A percentile compares a stretch with the other conserved stretches of the same genome.
Conservation (phyloP, 2,888 invertebrate genomes). For the Pyralis farinalis region DNA sequence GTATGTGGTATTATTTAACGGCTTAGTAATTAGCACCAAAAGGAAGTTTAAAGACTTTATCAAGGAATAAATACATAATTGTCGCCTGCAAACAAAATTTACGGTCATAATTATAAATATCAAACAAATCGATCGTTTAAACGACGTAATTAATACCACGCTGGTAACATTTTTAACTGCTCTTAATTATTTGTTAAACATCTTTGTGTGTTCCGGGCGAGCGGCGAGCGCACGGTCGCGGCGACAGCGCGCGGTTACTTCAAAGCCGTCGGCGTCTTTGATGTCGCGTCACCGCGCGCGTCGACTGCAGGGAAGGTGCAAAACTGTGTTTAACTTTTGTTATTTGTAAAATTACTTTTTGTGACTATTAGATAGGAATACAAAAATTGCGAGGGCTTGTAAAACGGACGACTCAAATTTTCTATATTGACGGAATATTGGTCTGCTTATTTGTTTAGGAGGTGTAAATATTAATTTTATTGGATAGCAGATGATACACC, state of each 20-base stretch:
- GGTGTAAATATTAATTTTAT: too few relatives aligned
- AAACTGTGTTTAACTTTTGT: not conserved
- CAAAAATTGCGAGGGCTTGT: too few relatives aligned
- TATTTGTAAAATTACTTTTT: not conserved
- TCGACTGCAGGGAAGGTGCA: not conserved
- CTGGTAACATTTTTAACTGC: not conserved
- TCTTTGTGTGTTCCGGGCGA: constrained; percentile 28
- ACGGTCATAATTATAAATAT: too few relatives aligned
- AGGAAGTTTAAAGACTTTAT: too few relatives aligned
- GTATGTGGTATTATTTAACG: too few relatives aligned
- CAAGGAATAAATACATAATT: too few relatives aligned
- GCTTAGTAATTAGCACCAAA: too few relatives aligned
- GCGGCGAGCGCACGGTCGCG: constrained; percentile 38
- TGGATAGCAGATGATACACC: too few relatives aligned
- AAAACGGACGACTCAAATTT: too few relatives aligned
- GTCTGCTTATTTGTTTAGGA: too few relatives aligned
- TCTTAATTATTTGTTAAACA: not conserved
- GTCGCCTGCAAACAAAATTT: too few relatives aligned
- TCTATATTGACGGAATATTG: too few relatives aligned
- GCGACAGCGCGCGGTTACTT: constrained; percentile 47
- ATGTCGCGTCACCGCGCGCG: constrained; percentile 18
- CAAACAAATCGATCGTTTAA: not conserved
- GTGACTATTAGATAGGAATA: not conserved
- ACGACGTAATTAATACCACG: not conserved
- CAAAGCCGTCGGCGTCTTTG: constrained; percentile 57